A percentile compares a stretch with the other conserved stretches of the same genome.
These are phyloP conservation scores for Peromyscus nudipes DNA, from an alignment of 2,797 vertebrate genomes.

Conservation along the genomic window DNA sequence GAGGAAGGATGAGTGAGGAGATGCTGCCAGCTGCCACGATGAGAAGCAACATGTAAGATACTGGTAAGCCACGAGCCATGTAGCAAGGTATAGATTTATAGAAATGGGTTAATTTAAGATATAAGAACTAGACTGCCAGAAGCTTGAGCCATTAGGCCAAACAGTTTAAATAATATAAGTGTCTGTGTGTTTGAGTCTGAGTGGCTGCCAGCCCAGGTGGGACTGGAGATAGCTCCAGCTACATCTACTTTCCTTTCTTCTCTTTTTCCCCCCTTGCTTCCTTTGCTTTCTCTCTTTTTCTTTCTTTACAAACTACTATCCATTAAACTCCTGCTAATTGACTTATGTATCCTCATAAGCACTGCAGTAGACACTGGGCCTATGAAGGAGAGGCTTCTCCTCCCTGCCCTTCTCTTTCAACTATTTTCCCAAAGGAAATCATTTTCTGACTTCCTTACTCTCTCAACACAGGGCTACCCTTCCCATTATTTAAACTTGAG, in stretches of 20 bases:
- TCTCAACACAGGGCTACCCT: neutral
- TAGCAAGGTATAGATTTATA: too few species aligned
- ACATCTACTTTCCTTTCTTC: neutral
- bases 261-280: neutral
- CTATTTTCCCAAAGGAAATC: neutral
- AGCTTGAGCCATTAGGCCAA: too few species aligned
- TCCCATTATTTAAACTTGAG: neutral
- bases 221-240: neutral
- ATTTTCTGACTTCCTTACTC: neutral
- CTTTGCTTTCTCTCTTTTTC: neutral
- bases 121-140: too few species aligned
- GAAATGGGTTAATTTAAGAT: too few species aligned
- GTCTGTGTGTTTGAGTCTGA: too few species aligned
- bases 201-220: too few species aligned
- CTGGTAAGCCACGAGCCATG: too few species aligned
- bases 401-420: neutral
- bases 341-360: neutral
- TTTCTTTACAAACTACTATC: neutral
- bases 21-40: too few species aligned
- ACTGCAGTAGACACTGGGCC: neutral
- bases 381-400: neutral
- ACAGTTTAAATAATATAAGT: too few species aligned
- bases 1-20: too few species aligned
- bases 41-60: too few species aligned
- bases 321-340: neutral